Base-by-base conservation (phyloP, 2,888 invertebrate genomes). In the Pemphredon lugubris region DNA sequence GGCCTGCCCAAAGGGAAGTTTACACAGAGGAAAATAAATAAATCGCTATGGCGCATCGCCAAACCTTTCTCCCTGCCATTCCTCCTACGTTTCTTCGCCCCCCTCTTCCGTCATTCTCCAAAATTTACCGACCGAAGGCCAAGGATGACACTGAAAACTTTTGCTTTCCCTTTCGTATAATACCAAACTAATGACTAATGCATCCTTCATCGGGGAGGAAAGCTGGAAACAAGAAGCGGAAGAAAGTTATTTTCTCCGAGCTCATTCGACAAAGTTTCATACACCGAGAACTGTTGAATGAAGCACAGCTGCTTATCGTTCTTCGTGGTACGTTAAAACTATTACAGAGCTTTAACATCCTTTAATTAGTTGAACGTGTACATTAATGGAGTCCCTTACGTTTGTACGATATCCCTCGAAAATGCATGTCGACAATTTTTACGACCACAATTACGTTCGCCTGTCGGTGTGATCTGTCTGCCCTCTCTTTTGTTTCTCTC, bases 1-100 rank as follows among this genome's bases (percentile, higher is more conserved):
- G 50, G 55, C 64, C 71, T 71, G 66, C 67, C 63, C 66, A 45
- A 58, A 47, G 58, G n/a, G 42, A 66, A 72, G 76, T 80, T 78
- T 69, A 67, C 73, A 42, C 67, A 39, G 70, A 66, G 81, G 81
- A 83, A 86, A 86, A 87, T 87, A 86, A 86, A 86, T 87, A 84
- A 85, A 84, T 87, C 78, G 84, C 73, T 67, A 64, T 84, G 85
- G 86, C 84, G 76, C 79, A 67, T 75, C 77, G 86, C 84, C 84
- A 84, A 80, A 75, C 81, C 81, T 83, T 77, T 67, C 69, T 75
- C 77, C 66, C 76, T 63, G 63, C 67, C 67, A 73, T 76, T 71
- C 55, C 59, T 47, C 59, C 50, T 66, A 69, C 57, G 64, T 73
- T 80, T 70, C 60, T 55, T 53, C 45, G 42, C 21, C 55, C 53